Conservation (phyloP, 1,140 invertebrate genomes). For the Drosophila nasuta region DNA sequence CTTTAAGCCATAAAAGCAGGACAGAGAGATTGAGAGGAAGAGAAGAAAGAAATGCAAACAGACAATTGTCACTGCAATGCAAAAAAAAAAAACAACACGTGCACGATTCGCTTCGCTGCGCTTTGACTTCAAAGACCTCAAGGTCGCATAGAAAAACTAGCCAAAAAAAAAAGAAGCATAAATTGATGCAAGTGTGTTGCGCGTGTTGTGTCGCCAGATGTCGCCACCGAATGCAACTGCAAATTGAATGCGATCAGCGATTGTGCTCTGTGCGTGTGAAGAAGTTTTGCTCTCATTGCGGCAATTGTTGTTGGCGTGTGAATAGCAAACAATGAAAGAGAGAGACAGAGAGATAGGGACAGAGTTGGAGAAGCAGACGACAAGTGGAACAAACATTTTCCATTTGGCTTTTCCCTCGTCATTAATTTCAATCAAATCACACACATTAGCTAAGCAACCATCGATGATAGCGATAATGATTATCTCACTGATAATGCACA, state of each 20-base stretch:
- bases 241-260: conserved; percentile 19
- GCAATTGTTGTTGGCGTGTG: conserved; percentile 24
- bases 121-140: conserved; percentile 36
- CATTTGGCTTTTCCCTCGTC: conserved; percentile 38
- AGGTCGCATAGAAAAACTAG: conserved; percentile 32
- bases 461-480: conserved; percentile 11
- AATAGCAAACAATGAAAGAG: background rate
- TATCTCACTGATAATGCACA: conserved; percentile 4
- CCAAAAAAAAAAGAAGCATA: conserved; percentile 13
- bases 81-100: conserved; percentile 20
- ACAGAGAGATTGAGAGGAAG: background rate
- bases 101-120: conserved; percentile 30
- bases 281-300: conserved; percentile 39
- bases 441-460: background rate
- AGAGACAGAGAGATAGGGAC: no score
- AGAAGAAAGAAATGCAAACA: background rate
- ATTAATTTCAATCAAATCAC: conserved; percentile 27
- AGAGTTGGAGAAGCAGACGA: background rate
- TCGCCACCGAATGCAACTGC: conserved; percentile 21
- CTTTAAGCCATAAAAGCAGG: conserved; percentile 12
- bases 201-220: conserved; percentile 24
- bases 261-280: conserved; percentile 33
- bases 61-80: conserved; percentile 1
- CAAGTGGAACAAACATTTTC: conserved; percentile 32
- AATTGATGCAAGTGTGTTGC: conserved; percentile 2